Evolutionary conservation across 2,888 invertebrate genomes (phyloP).

Genomic region (Oegoconia quadripuncta): DNA sequence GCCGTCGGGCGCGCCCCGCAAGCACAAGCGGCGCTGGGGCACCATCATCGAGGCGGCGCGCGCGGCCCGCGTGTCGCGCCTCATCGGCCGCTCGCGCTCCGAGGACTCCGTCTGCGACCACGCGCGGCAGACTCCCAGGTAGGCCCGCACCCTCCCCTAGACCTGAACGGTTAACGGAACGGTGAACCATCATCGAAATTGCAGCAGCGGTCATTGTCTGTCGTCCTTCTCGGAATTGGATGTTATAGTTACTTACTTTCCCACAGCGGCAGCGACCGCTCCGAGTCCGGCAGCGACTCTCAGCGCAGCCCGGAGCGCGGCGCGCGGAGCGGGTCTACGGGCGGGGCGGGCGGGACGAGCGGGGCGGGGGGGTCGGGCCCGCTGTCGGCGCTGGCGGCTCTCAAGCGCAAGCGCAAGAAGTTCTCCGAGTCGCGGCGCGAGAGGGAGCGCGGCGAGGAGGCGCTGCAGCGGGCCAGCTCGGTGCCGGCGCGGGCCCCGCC

Average conservation of each 20-base stretch:
- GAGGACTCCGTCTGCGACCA: slow-evolving; percentile 89
- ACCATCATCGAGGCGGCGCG: slow-evolving; percentile 93
- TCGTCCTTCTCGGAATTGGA: too few species aligned
- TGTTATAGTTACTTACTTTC: too few species aligned
- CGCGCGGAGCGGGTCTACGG: slow-evolving; percentile 41
- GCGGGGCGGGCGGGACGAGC: slow-evolving; percentile 42
- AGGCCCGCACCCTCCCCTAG: not conserved
- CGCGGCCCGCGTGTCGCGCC: slow-evolving; percentile 87
- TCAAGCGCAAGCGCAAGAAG: slow-evolving; percentile 89
- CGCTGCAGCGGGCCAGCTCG: slow-evolving; percentile 45
- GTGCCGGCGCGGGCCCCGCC: slow-evolving; percentile 54
- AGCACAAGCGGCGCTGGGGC: slow-evolving; percentile 88
- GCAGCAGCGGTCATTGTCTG: too few species aligned
- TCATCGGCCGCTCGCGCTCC: slow-evolving; percentile 87
- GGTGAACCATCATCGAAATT: too few species aligned
- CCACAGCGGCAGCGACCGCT: slow-evolving; percentile 79
- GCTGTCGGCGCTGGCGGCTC: slow-evolving; percentile 83
- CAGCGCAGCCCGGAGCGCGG: slow-evolving; percentile 80
- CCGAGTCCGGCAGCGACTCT: slow-evolving; percentile 85
- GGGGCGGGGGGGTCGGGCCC: slow-evolving; percentile 56
- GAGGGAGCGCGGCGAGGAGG: slow-evolving; percentile 47
- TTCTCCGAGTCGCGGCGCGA: slow-evolving; percentile 87
- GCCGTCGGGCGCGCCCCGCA: slow-evolving; percentile 36
- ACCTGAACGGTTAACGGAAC: too few species aligned
- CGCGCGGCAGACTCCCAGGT: slow-evolving; percentile 78